A percentile compares a stretch with the other conserved stretches of the same genome.
Conservation (phyloP, 1,140 invertebrate species). For the Drosophila arawakana region DNA sequence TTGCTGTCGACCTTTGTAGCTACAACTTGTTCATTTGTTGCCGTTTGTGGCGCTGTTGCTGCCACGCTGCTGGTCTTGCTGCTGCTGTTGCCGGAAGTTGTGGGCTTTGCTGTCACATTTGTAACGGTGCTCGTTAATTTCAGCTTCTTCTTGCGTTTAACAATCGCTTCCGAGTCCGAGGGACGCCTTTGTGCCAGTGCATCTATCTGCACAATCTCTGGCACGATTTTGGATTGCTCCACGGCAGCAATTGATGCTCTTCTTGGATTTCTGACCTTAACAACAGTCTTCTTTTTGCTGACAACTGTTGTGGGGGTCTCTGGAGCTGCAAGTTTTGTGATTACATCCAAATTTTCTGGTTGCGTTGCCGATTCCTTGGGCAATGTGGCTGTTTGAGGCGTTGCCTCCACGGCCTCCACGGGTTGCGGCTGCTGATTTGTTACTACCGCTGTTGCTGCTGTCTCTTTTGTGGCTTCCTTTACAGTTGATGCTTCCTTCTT, state of each 20-base stretch:
- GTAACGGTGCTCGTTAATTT: slow-evolving; percentile 63
- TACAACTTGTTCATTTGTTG: slow-evolving; percentile 57
- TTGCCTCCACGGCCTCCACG: slow-evolving; percentile 22
- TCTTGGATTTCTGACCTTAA: slow-evolving; percentile 61
- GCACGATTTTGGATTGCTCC: slow-evolving; percentile 76
- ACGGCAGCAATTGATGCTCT: slow-evolving; percentile 78
- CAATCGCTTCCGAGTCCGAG: slow-evolving; percentile 77
- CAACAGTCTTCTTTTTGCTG: slow-evolving; percentile 61
- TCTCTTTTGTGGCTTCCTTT: not conserved
- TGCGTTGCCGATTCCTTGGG: slow-evolving; percentile 50
- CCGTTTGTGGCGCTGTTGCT: slow-evolving; percentile 24
- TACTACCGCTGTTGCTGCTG: not conserved
- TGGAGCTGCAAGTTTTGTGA: not conserved
- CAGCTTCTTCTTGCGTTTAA: slow-evolving; percentile 75
- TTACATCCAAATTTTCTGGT: not conserved
- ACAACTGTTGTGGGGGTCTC: slow-evolving; percentile 1
- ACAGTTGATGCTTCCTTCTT: not conserved
- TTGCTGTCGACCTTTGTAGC: slow-evolving; percentile 67
- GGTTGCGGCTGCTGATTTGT: slow-evolving; percentile 18
- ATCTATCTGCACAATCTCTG: slow-evolving; percentile 59
- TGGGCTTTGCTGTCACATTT: slow-evolving; percentile 8
- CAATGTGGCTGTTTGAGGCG: slow-evolving; percentile 5
- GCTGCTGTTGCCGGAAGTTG: slow-evolving; percentile 26
- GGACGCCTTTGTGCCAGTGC: slow-evolving; percentile 69
- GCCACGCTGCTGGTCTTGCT: slow-evolving; percentile 18